Base-by-base conservation (phyloP, 2,888 invertebrate genomes). In the Osmoderma eremita region DNA sequence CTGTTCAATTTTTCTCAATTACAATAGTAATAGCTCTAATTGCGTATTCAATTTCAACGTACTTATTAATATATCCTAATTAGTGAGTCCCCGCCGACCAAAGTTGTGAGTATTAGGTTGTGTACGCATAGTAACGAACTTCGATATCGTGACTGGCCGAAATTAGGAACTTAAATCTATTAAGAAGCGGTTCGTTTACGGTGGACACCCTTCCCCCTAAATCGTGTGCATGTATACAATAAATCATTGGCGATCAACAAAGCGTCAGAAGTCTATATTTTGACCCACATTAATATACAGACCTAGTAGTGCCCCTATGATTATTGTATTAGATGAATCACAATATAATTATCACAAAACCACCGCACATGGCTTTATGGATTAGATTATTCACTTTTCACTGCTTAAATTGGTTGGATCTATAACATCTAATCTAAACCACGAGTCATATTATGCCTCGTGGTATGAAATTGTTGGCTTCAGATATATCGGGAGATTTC, bases 81-180 rank as follows among this genome's bases (percentile, higher is more conserved):
- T 61, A 61, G 45, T 36, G 17, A 12, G 17, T 61, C 58, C 58
- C 58, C 45, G 45, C 58, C 45, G 58, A 24, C 48, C 36, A 12
- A 24, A 3, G 10, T 15, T 30, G 30, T 2, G n/a, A 12, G 18
- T 48, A 17, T 20, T 48, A n/a, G n/a, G n/a, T 48, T 20, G 48
- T 48, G 10, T 5, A 24, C 5, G 3, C 24, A 24, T 30, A 30
- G 30, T 30, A 30, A 30, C 30, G 5, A 30, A 30, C 30, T 15
- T 38, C 12, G 42, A 51, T 63, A 53, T 53, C 63, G 63, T 63
- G 63, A 50, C 63, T 63, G 15, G 38, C 50, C 22, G 30, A 63
- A 63, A 63, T 63, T 63, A 63, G 63, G 15, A 30, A 42, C 63
- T 42, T 63, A 61, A 63, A 63, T 63, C 53, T 63, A 63, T 63